Percentiles rank a stretch among this genome's conserved stretches.
These are phyloP conservation scores for Holocentrus rufus DNA, from an alignment of 2,797 vertebrate genomes.

Conservation along the genomic window DNA sequence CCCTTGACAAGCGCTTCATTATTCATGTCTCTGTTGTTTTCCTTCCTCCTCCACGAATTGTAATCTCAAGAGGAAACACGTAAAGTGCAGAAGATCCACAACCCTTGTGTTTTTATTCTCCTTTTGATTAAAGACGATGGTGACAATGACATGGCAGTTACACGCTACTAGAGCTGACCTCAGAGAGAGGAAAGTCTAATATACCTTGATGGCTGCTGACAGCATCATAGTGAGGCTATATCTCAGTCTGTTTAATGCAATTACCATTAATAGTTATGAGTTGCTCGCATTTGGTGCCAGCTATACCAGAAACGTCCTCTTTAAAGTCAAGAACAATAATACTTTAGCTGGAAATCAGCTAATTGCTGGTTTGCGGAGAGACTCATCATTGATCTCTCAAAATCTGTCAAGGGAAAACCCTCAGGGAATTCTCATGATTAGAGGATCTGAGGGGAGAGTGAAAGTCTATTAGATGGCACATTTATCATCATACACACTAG, in stretches of 20 bases:
- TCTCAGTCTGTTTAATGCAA: conserved; percentile 50
- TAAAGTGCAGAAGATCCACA: conserved; percentile 62
- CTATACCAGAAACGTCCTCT: conserved; percentile 23
- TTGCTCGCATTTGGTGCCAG: conserved; percentile 17
- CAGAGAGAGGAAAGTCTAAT: conserved; percentile 54
- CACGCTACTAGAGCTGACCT: conserved; percentile 64
- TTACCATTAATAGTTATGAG: conserved; percentile 16
- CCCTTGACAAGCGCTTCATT: conserved; percentile 76
- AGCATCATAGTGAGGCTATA: conserved; percentile 43
- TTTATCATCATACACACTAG: conserved; percentile 62
- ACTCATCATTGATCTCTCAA: conserved; percentile 52
- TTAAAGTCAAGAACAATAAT: conserved; percentile 61
- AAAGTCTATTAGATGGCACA: conserved; percentile 69
- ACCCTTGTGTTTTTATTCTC: conserved; percentile 48
- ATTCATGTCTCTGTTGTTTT: conserved; percentile 77
- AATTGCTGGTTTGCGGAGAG: conserved; percentile 50
- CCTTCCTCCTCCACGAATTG: conserved; percentile 73
- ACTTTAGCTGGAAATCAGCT: conserved; percentile 51
- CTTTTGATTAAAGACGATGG: conserved; percentile 72
- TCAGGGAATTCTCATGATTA: conserved; percentile 58
- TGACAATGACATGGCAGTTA: conserved; percentile 63
- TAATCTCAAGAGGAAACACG: conserved; percentile 73
- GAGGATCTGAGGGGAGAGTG: conserved; percentile 56
- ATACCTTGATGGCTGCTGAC: conserved; percentile 59
- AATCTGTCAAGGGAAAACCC: conserved; percentile 57